These are phyloP conservation scores for Nerophis ophidion DNA, from an alignment of 2,113 vertebrate genomes.

Conservation along the genomic window DNA sequence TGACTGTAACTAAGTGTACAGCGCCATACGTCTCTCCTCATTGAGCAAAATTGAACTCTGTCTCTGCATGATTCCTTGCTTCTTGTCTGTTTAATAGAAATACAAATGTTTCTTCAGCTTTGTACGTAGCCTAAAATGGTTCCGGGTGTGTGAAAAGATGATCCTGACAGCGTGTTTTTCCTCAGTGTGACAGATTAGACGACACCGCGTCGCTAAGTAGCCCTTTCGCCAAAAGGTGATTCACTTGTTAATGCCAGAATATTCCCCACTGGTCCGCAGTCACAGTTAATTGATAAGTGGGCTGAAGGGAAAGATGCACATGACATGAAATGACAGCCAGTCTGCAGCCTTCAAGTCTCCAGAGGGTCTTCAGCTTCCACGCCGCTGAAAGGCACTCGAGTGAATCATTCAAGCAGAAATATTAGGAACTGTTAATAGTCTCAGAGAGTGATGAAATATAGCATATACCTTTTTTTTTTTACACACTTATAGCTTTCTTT, in stretches of 20 bases:
- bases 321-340: constrained; percentile 59
- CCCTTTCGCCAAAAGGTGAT: constrained; percentile 49
- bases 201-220: constrained; percentile 37
- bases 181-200: constrained; percentile 35
- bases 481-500: not conserved
- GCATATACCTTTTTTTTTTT: constrained; percentile 1
- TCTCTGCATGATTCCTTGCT: no score
- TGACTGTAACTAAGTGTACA: no score
- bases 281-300: constrained; percentile 65
- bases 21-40: no score
- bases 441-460: constrained; percentile 24
- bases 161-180: constrained; percentile 15
- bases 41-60: no score
- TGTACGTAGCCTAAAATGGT: constrained; percentile 24
- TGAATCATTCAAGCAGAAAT: constrained; percentile 57
- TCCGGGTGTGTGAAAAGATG: constrained; percentile 26
- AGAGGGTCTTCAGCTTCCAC: constrained; percentile 50
- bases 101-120: constrained; percentile 27
- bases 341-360: constrained; percentile 54
- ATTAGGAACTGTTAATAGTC: constrained; percentile 35
- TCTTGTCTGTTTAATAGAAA: not conserved
- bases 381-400: constrained; percentile 48
- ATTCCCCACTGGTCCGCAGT: constrained; percentile 58
- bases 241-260: constrained; percentile 54
- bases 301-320: constrained; percentile 65